Evolutionary conservation across 2,888 invertebrate species (phyloP), one percentile per base, ranked within the genome.

Genomic region (Eremobia ochroleuca): DNA sequence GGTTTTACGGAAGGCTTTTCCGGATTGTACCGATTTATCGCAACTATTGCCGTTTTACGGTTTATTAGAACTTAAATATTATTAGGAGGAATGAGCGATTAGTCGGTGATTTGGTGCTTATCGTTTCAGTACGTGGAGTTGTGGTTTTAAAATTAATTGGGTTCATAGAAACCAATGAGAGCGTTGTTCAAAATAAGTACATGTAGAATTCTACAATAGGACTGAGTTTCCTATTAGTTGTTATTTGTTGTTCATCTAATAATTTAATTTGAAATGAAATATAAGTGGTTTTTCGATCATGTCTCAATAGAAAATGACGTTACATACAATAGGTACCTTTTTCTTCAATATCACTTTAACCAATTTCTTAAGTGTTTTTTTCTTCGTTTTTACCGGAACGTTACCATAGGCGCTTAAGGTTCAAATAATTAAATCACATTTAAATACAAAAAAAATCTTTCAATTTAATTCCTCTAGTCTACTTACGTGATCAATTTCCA

Each of bases 401-500:
- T 11, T 40, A 5, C 9, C 2, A 11, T 40, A 46, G 69, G 34
- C 18, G 11, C 11, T 40, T 40, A 40, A 40, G 13, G 13, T 40
- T 13, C 43, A 13, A 43, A 43, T 5, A 43, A 15, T 6, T 15
- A 3, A 69, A 64, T n/a, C 31, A 11, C 31, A 15, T 37, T 40
- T 40, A 43, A 13, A 15, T 2, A 11, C 15, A 15, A 2, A 4
- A 15, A 43, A 43, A 43, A 49, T 49, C 49, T 49, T 8, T 25
- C 8, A 37, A 49, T 43, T 28, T 43, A 4, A 21, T 43, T 43
- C 1, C n/a, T 55, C 52, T 61, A 66, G 37, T 80, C 74, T 88
- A 95, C 95, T 92, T 88, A 94, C 95, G 76, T 84, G 88, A 73
- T 90, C 87, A 40, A 64, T 70, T 31, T 88, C 86, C 31, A 94